Conservation (phyloP, 2,113 vertebrate genomes). For the Acanthisitta chloris region DNA sequence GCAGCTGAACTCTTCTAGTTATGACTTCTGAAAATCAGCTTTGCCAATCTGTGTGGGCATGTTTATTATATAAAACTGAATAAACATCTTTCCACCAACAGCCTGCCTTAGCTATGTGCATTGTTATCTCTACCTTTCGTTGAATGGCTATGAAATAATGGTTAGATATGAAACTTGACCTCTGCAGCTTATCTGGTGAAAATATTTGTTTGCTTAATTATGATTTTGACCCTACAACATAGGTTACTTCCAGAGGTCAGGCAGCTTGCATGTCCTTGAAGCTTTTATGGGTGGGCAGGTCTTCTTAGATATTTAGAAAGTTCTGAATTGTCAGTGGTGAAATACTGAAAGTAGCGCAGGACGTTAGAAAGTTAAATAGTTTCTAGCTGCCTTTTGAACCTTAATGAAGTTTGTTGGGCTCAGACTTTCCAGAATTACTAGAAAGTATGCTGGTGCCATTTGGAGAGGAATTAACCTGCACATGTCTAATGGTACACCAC, state of each 20-base stretch:
- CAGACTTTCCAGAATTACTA: not conserved
- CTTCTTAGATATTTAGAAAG: not conserved
- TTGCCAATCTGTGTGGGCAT: not conserved
- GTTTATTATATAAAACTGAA: not conserved
- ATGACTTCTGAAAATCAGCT: not conserved
- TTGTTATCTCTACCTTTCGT: not conserved
- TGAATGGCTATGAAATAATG: not conserved
- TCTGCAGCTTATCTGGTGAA: not conserved
- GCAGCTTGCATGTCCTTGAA: not conserved
- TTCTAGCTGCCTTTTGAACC: not conserved
- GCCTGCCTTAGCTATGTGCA: not conserved
- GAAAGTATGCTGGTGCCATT: not conserved
- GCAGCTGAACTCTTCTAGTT: not conserved
- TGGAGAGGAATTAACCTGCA: not conserved
- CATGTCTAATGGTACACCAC: fast-evolving
- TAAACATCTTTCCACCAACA: not conserved
- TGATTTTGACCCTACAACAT: not conserved
- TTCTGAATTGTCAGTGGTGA: not conserved
- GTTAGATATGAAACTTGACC: not conserved
- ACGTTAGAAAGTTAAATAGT: not conserved
- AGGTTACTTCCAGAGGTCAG: not conserved
- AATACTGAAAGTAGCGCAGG: not conserved
- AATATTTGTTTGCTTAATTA: not conserved
- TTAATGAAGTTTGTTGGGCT: not conserved
- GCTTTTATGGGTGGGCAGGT: not conserved